These are phyloP conservation scores for Scaptomyza tumidula DNA, from an alignment of 2,888 invertebrate species.

Conservation along the genomic window DNA sequence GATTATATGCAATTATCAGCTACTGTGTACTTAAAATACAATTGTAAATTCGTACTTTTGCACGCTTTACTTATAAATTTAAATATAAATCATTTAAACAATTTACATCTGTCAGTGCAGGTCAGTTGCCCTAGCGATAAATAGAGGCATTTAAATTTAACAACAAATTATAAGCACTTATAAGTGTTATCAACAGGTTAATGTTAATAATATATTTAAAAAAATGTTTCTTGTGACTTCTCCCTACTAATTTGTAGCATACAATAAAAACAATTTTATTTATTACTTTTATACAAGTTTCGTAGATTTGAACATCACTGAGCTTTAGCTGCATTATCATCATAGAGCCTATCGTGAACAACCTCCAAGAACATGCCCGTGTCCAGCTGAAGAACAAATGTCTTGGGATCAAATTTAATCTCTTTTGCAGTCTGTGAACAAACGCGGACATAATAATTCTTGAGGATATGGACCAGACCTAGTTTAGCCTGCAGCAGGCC, in stretches of 20 bases:
- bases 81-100: not conserved
- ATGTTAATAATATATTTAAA: not conserved
- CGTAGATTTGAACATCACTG: not conserved
- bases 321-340: constrained; percentile 19
- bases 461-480: constrained; percentile 81
- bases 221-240: not conserved
- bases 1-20: not conserved
- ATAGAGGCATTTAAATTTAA: not conserved
- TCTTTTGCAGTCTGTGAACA: constrained; percentile 67
- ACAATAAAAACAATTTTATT: not conserved
- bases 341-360: constrained; percentile 75
- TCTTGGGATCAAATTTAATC: constrained; percentile 78
- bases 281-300: too few relatives aligned
- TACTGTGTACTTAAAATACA: not conserved
- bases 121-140: not conserved
- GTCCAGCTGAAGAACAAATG: constrained; percentile 72
- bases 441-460: constrained; percentile 77
- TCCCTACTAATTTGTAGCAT: not conserved
- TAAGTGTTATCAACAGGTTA: not conserved
- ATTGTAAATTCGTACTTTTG: not conserved
- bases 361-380: constrained; percentile 76
- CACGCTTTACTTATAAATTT: not conserved
- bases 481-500: constrained; percentile 81
- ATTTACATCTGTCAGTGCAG: not conserved
- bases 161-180: too few relatives aligned